Conservation (phyloP, 2,113 vertebrate genomes). For the Todiramphus chloris region DNA sequence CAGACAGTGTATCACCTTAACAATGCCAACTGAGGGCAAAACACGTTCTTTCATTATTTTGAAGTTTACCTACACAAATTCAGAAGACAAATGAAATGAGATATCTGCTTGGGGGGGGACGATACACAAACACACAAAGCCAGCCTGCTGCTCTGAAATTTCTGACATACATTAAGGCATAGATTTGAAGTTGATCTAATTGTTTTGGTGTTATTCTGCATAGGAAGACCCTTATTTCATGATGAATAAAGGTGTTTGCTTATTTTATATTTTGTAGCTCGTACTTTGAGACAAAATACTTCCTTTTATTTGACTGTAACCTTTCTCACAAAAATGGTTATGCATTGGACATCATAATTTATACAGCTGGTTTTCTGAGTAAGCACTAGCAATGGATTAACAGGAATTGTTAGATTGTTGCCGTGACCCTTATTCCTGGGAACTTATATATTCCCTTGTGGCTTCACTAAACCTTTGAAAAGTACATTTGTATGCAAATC, state of each 20-base stretch:
- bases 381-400: background rate
- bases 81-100: background rate
- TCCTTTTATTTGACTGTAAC: background rate
- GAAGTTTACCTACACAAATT: background rate
- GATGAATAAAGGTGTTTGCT: background rate
- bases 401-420: background rate
- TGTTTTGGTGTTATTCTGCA: background rate
- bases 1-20: background rate
- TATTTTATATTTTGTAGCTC: background rate
- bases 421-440: background rate
- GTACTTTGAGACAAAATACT: background rate
- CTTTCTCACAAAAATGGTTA: background rate
- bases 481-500: slow-evolving; percentile 32
- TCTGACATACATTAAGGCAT: background rate
- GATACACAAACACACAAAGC: background rate
- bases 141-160: background rate
- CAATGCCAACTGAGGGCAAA: background rate
- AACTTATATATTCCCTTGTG: background rate
- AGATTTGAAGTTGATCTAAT: background rate
- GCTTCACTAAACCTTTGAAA: slow-evolving; percentile 26
- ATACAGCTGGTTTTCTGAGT: background rate
- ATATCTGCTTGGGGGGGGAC: background rate
- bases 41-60: background rate
- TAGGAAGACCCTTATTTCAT: background rate
- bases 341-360: background rate